Conservation (phyloP, 2,797 vertebrate species). For the Lagorchestes hirsutus region DNA sequence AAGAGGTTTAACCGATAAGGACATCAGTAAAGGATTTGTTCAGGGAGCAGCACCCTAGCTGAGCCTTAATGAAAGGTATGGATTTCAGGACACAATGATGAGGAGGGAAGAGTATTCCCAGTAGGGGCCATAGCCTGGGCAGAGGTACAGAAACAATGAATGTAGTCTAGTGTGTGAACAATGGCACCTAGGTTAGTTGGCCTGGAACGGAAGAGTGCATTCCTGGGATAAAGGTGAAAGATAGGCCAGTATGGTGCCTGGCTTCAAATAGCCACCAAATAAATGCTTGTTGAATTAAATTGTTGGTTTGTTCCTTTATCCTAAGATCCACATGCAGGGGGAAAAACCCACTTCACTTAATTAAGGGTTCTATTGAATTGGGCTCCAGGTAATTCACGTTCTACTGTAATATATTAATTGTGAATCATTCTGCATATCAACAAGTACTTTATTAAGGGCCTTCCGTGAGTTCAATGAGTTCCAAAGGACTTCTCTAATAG, state of each 20-base stretch:
- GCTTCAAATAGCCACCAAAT: neutral
- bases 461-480: neutral
- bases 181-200: neutral
- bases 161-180: neutral
- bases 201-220: neutral
- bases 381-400: neutral
- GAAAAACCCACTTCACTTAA: neutral
- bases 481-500: neutral
- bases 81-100: neutral
- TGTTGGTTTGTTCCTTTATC: neutral
- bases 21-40: neutral
- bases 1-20: neutral
- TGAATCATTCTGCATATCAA: neutral
- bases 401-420: neutral
- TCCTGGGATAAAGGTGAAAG: neutral
- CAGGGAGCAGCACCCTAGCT: neutral
- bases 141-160: neutral
- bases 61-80: neutral
- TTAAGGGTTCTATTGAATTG: neutral
- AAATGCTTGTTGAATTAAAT: neutral
- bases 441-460: neutral
- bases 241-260: neutral
- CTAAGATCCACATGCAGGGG: neutral
- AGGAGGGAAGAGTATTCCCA: neutral
- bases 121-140: neutral